Evolutionary conservation across 2,113 vertebrate species (phyloP), one percentile per base, ranked within the genome.

Genomic region (Epinephelus lanceolatus): DNA sequence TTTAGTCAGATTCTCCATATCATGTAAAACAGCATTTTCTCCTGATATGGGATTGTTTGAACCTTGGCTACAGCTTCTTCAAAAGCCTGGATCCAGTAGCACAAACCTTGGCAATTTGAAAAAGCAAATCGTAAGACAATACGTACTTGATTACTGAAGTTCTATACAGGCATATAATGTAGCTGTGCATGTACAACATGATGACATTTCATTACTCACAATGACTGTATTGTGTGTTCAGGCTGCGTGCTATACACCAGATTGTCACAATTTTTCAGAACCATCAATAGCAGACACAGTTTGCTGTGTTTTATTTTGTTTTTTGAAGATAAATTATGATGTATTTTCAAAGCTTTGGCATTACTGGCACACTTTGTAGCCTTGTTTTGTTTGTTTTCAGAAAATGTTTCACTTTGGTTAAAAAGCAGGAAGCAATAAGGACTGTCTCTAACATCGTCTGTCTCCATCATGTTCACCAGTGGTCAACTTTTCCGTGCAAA

Each of bases 401-500:
- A 25, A 62, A 80, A 47, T 3, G 7, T 33, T 60, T 63, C 15
- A 49, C 80, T 66, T 81, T 69, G n/a, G 56, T 65, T 6, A 45
- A 59, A 53, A 78, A 67, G 73, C 61, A 72, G 71, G 81, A 86
- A 63, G 56, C 65, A 80, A 11, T 71, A 45, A n/a, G 47, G 30
- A 60, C 61, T 49, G 56, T 0, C 83, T 79, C 0, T 40, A 40
- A 47, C 78, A 33, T n/a, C 40, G 30, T 59, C 61, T 47, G 56
- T 0, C 83, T 80, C 0, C 53, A 49, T 69, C 51, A 40, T 69
- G 71, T 70, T 85, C 79, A 78, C 45, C 72, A 71, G 84, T 63
- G 87, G 84, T 89, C 73, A 89, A n/a, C 78, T 57, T 45, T 87
- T 89, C 75, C 67, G 63, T 87, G 70, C 77, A 78, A 85, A 80